phyloP scores from a whole-genome alignment of 2,797 vertebrate species.

The Tiaroga cobitis region DNA sequence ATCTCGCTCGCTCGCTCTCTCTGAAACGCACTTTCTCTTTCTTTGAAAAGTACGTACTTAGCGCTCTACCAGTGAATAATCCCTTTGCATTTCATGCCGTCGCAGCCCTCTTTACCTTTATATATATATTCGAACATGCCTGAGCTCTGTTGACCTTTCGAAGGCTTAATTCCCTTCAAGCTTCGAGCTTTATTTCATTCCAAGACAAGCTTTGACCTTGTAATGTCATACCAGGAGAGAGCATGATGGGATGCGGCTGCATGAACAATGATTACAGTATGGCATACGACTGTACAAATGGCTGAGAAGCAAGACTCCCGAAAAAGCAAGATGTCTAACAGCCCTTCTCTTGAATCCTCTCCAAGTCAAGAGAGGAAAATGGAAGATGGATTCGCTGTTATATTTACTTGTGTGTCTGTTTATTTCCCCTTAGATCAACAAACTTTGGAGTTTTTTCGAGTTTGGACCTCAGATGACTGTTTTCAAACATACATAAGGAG shows the following conservation, averaged over 20 bases:
- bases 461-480: background rate
- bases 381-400: slow-evolving; percentile 51
- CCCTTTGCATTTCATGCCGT: slow-evolving; percentile 33
- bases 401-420: slow-evolving; percentile 52
- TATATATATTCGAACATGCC: slow-evolving; percentile 48
- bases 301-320: slow-evolving; percentile 49
- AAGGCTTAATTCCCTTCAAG: slow-evolving; percentile 19
- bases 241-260: slow-evolving; percentile 74
- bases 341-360: slow-evolving; percentile 49
- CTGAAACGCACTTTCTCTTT: slow-evolving; percentile 21
- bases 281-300: slow-evolving; percentile 49
- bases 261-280: slow-evolving; percentile 58
- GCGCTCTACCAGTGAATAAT: slow-evolving; percentile 8
- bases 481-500: background rate
- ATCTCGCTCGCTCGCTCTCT: slow-evolving; percentile 4
- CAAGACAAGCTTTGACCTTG: slow-evolving; percentile 61
- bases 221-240: slow-evolving; percentile 58
- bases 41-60: slow-evolving; percentile 19
- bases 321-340: slow-evolving; percentile 55
- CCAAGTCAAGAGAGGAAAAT: slow-evolving; percentile 56
- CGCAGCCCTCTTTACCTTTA: slow-evolving; percentile 50
- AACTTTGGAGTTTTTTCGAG: slow-evolving; percentile 56
- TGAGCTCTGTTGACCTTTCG: slow-evolving; percentile 48
- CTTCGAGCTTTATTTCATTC: slow-evolving; percentile 56
- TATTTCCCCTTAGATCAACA: slow-evolving; percentile 69